Conservation (phyloP, 2,797 vertebrate species). For the Chaetophractus vellerosus region DNA sequence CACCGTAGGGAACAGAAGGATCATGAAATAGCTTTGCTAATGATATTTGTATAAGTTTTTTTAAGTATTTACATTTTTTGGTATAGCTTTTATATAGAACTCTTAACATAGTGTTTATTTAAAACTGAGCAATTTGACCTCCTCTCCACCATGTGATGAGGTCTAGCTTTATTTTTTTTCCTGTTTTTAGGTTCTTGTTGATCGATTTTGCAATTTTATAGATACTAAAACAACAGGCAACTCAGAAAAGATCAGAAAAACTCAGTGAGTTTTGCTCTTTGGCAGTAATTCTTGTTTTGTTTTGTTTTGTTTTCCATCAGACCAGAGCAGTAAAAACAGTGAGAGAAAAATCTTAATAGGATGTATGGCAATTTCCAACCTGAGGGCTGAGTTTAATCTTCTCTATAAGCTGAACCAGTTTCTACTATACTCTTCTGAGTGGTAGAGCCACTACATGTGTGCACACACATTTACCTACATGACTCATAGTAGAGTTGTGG, state of each 20-base stretch:
- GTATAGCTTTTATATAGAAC: neutral
- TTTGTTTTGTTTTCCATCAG: constrained; percentile 60
- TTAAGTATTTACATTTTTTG: constrained; percentile 50
- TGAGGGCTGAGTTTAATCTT: constrained; percentile 61
- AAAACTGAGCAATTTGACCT: constrained; percentile 10
- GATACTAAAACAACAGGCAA: constrained; percentile 80
- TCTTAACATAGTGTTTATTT: constrained; percentile 20
- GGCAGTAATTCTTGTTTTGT: constrained; percentile 77
- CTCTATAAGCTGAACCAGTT: constrained; percentile 31
- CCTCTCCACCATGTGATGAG: neutral
- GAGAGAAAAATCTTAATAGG: constrained; percentile 75
- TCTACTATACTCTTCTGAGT: constrained; percentile 39
- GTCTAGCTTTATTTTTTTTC: neutral
- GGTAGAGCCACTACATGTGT: neutral
- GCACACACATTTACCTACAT: neutral
- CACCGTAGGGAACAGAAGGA: neutral
- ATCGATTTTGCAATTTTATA: constrained; percentile 78
- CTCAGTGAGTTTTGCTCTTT: constrained; percentile 65
- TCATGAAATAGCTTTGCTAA: neutral
- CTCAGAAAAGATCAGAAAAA: constrained; percentile 75
- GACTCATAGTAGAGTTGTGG: neutral
- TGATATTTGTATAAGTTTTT: neutral
- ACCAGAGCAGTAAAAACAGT: constrained; percentile 77
- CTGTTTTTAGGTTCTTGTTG: constrained; percentile 16
- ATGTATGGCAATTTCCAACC: constrained; percentile 47